phyloP scores from a whole-genome alignment of 2,113 vertebrate species.

The Hippocampus abdominalis region DNA sequence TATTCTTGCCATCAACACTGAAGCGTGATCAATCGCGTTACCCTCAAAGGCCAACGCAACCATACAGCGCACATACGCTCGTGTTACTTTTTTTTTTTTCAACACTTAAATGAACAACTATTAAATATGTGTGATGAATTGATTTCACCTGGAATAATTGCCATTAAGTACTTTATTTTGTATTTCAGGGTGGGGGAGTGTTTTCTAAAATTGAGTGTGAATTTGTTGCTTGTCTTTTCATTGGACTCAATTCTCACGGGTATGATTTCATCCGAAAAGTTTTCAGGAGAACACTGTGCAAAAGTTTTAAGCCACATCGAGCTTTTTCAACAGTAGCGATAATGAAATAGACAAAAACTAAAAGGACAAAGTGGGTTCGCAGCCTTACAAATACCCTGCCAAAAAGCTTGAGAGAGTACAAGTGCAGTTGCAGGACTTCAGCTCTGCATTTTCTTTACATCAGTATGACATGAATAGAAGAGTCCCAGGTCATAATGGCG shows the following conservation, averaged over 20 bases:
- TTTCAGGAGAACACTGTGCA: neutral
- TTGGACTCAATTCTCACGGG: neutral
- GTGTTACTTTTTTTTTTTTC: neutral
- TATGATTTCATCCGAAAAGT: neutral
- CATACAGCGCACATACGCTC: neutral
- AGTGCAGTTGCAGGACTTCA: too few relatives aligned
- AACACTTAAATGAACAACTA: neutral
- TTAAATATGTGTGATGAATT: neutral
- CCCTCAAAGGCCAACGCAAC: neutral
- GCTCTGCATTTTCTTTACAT: too few relatives aligned
- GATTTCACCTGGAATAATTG: neutral
- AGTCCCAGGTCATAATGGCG: too few relatives aligned
- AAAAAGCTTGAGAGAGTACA: too few relatives aligned
- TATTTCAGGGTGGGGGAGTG: neutral
- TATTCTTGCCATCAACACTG: conserved; percentile 12
- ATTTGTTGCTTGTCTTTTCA: neutral
- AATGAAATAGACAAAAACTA: neutral
- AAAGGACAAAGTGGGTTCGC: neutral
- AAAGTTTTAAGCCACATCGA: neutral
- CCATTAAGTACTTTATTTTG: neutral
- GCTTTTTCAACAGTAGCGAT: neutral
- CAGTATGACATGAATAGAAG: too few relatives aligned
- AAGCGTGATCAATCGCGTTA: conserved; percentile 1
- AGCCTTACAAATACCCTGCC: neutral
- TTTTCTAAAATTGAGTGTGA: neutral